Evolutionary conservation across 2,113 vertebrate species (phyloP).

Genomic region (Orientallactaga bullata): DNA sequence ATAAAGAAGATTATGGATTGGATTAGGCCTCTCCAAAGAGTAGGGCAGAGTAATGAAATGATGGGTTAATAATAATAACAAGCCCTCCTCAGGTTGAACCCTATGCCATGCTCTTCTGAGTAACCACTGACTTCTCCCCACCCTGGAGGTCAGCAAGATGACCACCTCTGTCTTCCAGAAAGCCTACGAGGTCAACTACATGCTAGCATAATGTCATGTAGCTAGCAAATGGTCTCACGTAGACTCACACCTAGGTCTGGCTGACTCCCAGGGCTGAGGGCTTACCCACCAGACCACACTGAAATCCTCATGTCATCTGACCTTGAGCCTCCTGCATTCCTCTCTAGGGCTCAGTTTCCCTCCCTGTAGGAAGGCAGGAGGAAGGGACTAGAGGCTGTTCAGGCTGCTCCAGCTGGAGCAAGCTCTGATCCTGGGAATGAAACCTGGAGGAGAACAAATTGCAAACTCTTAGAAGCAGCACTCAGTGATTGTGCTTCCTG

Average conservation of each 20-base stretch:
- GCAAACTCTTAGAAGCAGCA: neutral
- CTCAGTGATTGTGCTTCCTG: accelerated
- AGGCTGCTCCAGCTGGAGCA: neutral
- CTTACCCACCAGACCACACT: neutral
- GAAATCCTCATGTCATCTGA: accelerated
- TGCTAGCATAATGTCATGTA: accelerated
- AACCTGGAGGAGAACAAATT: neutral
- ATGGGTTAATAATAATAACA: neutral
- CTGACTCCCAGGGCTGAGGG: neutral
- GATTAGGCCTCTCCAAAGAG: neutral
- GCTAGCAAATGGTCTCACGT: accelerated
- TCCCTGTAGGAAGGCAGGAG: neutral
- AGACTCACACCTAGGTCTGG: accelerated
- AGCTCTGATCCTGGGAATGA: neutral
- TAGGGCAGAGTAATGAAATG: neutral
- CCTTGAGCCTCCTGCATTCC: neutral
- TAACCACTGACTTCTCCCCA: neutral
- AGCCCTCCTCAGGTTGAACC: accelerated
- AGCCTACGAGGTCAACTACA: accelerated
- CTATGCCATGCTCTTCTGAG: neutral
- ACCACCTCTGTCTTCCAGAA: neutral
- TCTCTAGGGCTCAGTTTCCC: neutral
- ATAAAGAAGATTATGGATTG: too few species aligned
- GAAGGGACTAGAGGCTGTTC: accelerated
- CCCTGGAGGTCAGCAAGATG: accelerated